Evolutionary conservation across 1,140 invertebrate genomes (phyloP), one percentile per base, ranked within the genome.

Genomic region (Ips typographus): DNA sequence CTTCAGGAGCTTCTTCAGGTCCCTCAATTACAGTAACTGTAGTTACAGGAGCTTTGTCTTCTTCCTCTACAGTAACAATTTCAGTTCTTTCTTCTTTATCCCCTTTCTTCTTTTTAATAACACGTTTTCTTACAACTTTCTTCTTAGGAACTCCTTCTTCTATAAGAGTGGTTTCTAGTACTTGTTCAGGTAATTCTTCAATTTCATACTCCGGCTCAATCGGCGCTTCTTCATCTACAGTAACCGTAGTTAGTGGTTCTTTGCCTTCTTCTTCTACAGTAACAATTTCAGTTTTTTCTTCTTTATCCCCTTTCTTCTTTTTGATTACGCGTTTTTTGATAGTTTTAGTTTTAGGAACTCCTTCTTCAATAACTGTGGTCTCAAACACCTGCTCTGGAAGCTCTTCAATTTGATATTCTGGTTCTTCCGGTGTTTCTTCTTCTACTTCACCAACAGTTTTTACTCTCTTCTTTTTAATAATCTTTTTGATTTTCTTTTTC

Each of bases 361-460:
- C 64, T 61, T 68, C 65, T 52, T 70, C 63, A 40, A 71, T 55
- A 7, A 63, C 43, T 39, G 72, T 72, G 58, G 68, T 69, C 36
- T 65, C 72, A 39, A 65, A 69, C 4, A 80, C 77, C 5, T 82
- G 68, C 70, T 74, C 73, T 6, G 74, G 72, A 38, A 76, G 42
- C 65, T 78, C 75, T 40, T 73, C 64, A 4, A 72, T 40, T 53
- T 44, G 58, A 64, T 73, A 70, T 37, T 55, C 56, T 70, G 47
- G 44, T 72, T 75, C 71, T 56, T 76, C 67, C 38, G 74, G 70
- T 65, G 72, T 78, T 74, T 83, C 79, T 74, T 82, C 80, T 75
- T 82, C 80, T 49, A 82, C 76, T 37, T 82, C 82, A 40, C 80
- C 80, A 60, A 82, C 80, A 62, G 65, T 59, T 65, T 70, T 64